These are phyloP conservation scores for Phasianus colchicus DNA, from an alignment of 2,113 vertebrate genomes.

Conservation along the genomic window DNA sequence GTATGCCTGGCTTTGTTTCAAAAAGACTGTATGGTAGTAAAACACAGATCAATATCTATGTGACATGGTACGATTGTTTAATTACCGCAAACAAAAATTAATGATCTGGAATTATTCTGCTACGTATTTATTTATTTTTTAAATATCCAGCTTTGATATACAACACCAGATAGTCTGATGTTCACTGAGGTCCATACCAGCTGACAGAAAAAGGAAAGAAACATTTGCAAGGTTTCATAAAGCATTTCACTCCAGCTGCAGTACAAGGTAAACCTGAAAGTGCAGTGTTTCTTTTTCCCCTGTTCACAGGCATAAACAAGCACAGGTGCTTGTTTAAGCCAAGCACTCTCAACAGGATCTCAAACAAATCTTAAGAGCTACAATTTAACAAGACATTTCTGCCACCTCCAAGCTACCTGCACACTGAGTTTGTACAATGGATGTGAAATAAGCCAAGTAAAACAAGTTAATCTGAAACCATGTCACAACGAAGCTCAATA, in stretches of 20 bases:
- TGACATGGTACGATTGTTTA: background rate
- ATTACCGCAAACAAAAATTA: background rate
- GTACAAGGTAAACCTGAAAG: background rate
- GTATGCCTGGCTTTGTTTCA: slow-evolving; percentile 41
- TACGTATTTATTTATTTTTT: background rate
- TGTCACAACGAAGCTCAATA: background rate
- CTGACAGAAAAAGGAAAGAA: background rate
- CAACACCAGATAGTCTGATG: background rate
- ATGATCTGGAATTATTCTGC: background rate
- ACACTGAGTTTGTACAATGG: slow-evolving; percentile 38
- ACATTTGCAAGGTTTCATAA: slow-evolving; percentile 8
- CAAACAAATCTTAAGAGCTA: slow-evolving; percentile 32
- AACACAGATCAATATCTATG: background rate
- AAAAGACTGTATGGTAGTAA: background rate
- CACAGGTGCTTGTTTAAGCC: slow-evolving; percentile 15
- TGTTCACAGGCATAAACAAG: slow-evolving; percentile 42
- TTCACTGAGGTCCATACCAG: background rate
- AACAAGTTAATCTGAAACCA: slow-evolving; percentile 20
- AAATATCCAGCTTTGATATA: slow-evolving; percentile 11
- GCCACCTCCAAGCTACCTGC: slow-evolving; percentile 36
- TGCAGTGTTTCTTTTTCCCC: background rate
- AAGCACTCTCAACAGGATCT: slow-evolving; percentile 33
- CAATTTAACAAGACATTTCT: slow-evolving; percentile 42
- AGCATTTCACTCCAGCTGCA: background rate
- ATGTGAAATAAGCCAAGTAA: slow-evolving; percentile 30